Conservation (phyloP, 2,888 invertebrate species). For the Leptopilina myrica region DNA sequence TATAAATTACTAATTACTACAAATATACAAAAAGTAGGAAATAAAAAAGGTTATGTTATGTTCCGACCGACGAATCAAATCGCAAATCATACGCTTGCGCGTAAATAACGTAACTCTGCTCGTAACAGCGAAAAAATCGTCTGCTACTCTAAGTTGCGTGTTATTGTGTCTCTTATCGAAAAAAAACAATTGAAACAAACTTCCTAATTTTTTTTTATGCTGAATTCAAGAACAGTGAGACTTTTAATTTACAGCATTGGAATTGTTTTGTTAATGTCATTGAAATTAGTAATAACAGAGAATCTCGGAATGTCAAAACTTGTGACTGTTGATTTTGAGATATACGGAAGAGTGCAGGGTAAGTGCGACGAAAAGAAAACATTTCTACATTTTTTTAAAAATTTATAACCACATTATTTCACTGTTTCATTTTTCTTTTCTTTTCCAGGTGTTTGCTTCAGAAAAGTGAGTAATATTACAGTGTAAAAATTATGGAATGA, state of each 20-base stretch:
- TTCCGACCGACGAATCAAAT: no score
- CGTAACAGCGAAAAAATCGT: background rate
- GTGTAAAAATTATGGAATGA: no score
- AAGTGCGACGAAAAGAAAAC: constrained; percentile 31
- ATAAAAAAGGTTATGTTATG: no score
- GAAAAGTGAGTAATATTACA: constrained; percentile 70
- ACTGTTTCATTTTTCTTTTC: no score
- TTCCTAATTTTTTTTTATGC: background rate
- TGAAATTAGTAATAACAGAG: constrained; percentile 14
- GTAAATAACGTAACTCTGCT: background rate
- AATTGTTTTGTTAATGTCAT: constrained; percentile 24
- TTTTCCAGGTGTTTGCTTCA: constrained; percentile 74
- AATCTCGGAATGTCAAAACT: constrained; percentile 59
- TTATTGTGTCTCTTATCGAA: no score
- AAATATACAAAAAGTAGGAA: no score
- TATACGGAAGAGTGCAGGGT: constrained; percentile 75
- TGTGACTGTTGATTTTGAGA: constrained; percentile 74
- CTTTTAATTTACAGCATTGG: constrained; percentile 22
- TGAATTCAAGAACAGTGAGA: constrained; percentile 22
- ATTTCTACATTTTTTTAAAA: no score
- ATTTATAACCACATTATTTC: no score
- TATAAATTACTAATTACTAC: no score
- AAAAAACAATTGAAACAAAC: no score
- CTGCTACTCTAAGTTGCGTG: background rate
- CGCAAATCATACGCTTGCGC: no score